These are phyloP conservation scores for Germaria angustata DNA, from an alignment of 2,888 invertebrate species.

Conservation along the genomic window DNA sequence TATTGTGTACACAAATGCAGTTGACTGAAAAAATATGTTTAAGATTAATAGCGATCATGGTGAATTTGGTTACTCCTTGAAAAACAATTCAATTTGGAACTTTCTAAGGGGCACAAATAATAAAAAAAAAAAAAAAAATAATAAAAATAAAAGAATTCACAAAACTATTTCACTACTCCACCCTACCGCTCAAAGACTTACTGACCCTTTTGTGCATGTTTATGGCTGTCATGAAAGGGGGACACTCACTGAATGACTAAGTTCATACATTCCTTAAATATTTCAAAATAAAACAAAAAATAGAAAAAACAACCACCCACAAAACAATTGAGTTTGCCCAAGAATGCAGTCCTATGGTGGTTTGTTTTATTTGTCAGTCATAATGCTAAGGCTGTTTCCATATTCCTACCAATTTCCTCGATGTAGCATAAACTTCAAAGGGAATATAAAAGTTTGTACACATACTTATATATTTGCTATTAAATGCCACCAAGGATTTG, in stretches of 20 bases:
- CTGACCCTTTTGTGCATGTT: slow-evolving; percentile 26
- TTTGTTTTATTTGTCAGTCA: slow-evolving; percentile 29
- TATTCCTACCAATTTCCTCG: slow-evolving; percentile 26
- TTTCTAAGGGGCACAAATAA: not conserved
- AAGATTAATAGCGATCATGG: slow-evolving; percentile 19
- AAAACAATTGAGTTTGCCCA: not conserved
- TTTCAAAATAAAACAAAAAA: not conserved
- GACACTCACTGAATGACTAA: slow-evolving; percentile 36
- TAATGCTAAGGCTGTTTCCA: slow-evolving; percentile 15
- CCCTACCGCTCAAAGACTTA: slow-evolving; percentile 11
- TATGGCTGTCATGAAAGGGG: not conserved
- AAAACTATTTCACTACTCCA: slow-evolving; percentile 3
- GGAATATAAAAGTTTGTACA: not conserved
- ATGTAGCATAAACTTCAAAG: slow-evolving; percentile 4
- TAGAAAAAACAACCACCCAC: slow-evolving; percentile 4
- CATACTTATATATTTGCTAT: not conserved
- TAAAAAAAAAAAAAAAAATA: not conserved
- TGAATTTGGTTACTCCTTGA: not conserved
- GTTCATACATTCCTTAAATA: slow-evolving; percentile 43
- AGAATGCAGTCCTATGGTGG: slow-evolving; percentile 28
- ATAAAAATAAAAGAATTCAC: not conserved
- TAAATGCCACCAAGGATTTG: slow-evolving; percentile 47
- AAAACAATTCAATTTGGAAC: not conserved
- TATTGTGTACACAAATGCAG: not conserved
- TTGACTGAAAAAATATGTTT: slow-evolving; percentile 50